phyloP scores from a whole-genome alignment of 2,797 vertebrate species.

The Myiothlypis chrysogaster region DNA sequence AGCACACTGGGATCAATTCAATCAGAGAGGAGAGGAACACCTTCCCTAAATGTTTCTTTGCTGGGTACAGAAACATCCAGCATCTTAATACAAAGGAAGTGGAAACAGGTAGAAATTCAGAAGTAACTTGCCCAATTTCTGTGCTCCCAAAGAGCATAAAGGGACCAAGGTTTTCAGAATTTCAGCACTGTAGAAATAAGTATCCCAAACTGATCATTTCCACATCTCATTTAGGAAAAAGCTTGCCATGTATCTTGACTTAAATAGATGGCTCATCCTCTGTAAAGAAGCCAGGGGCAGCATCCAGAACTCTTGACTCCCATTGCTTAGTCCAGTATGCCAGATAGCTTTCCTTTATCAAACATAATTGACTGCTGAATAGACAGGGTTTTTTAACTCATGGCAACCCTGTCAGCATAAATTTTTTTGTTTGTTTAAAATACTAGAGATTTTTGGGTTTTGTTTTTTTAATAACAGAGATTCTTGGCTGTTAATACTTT shows the following conservation, averaged over 20 bases:
- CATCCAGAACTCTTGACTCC: constrained; percentile 26
- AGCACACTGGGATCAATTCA: neutral
- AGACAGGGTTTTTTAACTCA: constrained; percentile 47
- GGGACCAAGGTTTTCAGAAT: neutral
- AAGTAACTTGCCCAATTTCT: neutral
- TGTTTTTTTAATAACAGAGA: neutral
- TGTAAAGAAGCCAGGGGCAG: constrained; percentile 34
- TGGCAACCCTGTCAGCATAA: constrained; percentile 41
- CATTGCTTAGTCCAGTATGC: constrained; percentile 12
- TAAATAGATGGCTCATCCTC: constrained; percentile 19
- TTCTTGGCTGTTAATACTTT: neutral
- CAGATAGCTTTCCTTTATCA: constrained; percentile 42
- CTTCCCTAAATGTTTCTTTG: neutral
- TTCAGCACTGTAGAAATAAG: neutral
- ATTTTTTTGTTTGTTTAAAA: constrained; percentile 53
- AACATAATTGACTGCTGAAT: constrained; percentile 65
- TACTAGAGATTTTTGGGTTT: neutral
- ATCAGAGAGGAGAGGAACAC: neutral
- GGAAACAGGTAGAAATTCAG: neutral
- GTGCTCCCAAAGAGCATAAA: neutral
- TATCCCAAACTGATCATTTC: neutral
- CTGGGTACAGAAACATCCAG: neutral
- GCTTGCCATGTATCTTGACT: neutral
- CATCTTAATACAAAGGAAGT: neutral
- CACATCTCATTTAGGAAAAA: neutral